These are phyloP conservation scores for Papilio aristodemus DNA, from an alignment of 1,140 invertebrate species.

Conservation along the genomic window DNA sequence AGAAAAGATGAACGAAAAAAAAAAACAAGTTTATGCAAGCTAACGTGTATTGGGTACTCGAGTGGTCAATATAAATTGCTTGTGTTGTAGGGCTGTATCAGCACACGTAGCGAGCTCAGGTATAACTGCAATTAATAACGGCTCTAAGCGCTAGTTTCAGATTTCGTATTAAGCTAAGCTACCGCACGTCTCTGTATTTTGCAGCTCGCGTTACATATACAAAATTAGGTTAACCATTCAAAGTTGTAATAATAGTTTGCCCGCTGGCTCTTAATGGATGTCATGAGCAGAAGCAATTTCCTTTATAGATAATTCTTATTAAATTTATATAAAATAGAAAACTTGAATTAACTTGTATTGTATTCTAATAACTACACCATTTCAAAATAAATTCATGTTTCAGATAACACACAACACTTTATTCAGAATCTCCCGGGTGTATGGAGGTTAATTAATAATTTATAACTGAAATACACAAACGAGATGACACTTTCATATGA, in stretches of 20 bases:
- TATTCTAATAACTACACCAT: not conserved
- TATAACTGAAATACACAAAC: not conserved
- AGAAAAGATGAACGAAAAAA: too few relatives aligned
- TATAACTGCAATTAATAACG: not conserved
- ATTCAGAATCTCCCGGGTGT: not conserved
- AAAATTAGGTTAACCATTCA: not conserved
- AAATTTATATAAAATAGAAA: not conserved
- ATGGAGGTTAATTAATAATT: conserved; percentile 3
- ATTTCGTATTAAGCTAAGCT: not conserved
- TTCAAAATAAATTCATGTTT: not conserved
- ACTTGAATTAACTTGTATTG: not conserved
- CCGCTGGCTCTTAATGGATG: not conserved
- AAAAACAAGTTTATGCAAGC: too few relatives aligned
- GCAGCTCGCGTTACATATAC: not conserved
- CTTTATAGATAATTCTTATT: not conserved
- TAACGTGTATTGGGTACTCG: too few relatives aligned
- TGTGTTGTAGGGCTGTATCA: too few relatives aligned
- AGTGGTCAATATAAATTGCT: too few relatives aligned
- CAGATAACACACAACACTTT: not conserved
- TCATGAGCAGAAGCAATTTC: not conserved
- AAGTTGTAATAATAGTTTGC: not conserved
- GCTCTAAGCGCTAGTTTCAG: not conserved
- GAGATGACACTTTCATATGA: not conserved
- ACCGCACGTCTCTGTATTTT: not conserved
- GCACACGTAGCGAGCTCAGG: too few relatives aligned